Evolutionary conservation across 2,888 invertebrate genomes (phyloP), one percentile per base, ranked within the genome.

Genomic region (Latrodectus hesperus): DNA sequence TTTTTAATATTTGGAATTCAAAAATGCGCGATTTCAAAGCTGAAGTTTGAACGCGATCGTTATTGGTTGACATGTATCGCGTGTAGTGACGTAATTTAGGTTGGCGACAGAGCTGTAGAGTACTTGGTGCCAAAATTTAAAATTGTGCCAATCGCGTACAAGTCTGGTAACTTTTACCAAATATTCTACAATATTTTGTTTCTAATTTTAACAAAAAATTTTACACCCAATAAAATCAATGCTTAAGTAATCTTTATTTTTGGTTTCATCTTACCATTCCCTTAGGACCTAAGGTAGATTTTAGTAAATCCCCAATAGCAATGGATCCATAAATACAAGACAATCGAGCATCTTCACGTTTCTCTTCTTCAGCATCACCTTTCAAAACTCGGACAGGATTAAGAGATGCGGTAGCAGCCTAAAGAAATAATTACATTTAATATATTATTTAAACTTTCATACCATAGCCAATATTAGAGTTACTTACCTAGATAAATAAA

Each of bases 241-340:
- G 1, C n/a, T 11, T 38, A 65, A 53, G 73, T 51, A 55, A 12
- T 22, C 22, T 11, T 53, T 55, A 12, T 12, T 68, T 14, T 72
- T 16, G 5, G 5, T 0, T 51, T 8, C 10, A 72, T 10, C 92
- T 90, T 91, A 94, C 94, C 99, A 99, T 99, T 91, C 99, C 99
- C 93, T 99, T 99, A 0, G 99, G 99, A 8, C 99, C 99, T 52
- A 99, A 94, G 9, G 99, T 99, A 90, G 97, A 98, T 93, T 99
- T 99, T 0, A 99, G 97, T 90, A 99, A 94, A 93, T 99, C 99
- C 53, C 99, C 99, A 91, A 99, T 97, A 16, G 99, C 99, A 91
- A 99, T 99, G 26, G 99, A 99, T 79, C 99, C 99, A 90, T 99
- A 96, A 92, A 99, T 99, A 91, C 98, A 97, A 88, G 99, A 99